Conservation (phyloP, 30 jellyfish, hydroid and myxozoan species). For the Calvadosia cruxmelitensis region DNA sequence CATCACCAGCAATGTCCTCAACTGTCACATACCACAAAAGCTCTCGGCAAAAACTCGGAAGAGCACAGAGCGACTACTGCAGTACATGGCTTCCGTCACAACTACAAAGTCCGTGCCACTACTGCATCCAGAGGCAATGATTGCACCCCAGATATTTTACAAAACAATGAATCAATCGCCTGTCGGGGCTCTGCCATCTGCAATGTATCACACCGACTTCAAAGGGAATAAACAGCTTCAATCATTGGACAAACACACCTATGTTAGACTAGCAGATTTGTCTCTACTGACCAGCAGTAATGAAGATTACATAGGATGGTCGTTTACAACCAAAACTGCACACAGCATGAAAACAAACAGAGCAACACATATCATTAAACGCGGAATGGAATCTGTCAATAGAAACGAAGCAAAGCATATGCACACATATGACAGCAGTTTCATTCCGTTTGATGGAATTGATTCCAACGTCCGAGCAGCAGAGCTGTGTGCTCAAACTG, state of each 20-base stretch:
- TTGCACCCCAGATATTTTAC: neutral
- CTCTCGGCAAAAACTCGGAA: neutral
- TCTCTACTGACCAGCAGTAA: neutral
- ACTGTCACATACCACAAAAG: neutral
- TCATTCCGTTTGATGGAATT: neutral
- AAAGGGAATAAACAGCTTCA: neutral
- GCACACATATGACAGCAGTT: neutral
- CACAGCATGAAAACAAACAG: neutral
- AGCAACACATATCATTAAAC: neutral
- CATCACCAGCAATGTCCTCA: neutral
- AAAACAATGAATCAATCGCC: neutral
- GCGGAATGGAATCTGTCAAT: neutral
- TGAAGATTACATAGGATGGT: neutral
- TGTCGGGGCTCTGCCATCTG: neutral
- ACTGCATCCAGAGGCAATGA: neutral
- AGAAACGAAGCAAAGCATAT: neutral
- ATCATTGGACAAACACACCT: neutral
- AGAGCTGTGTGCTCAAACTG: neutral
- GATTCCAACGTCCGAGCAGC: neutral
- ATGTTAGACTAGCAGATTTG: neutral
- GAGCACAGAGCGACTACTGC: neutral
- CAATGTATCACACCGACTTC: neutral
- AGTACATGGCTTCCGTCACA: neutral
- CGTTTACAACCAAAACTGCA: neutral
- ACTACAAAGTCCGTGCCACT: neutral